Evolutionary conservation across 2,113 vertebrate species (phyloP).

Genomic region (Rhinopithecus roxellana): DNA sequence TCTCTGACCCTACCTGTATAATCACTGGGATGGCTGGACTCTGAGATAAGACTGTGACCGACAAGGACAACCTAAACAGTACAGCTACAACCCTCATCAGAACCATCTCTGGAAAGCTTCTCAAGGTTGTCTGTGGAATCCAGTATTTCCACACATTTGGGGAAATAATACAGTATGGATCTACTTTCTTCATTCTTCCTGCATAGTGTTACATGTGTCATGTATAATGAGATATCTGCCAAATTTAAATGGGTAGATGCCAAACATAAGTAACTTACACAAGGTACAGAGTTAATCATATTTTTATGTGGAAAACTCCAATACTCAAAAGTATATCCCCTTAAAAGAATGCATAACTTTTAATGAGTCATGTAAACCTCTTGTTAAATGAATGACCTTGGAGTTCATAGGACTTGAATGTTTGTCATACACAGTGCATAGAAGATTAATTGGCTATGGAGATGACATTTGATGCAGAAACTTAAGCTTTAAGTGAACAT

Average conservation of each 20-base stretch:
- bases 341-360: constrained; percentile 3
- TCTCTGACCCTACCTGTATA: background rate
- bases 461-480: constrained; percentile 5
- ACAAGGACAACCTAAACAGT: background rate
- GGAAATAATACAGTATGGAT: background rate
- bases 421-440: background rate
- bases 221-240: background rate
- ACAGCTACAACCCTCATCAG: background rate
- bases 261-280: background rate
- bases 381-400: constrained; percentile 30
- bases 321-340: background rate
- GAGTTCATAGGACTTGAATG: background rate
- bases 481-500: background rate
- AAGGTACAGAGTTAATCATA: constrained; percentile 19
- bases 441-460: background rate
- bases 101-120: background rate
- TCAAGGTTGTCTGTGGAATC: background rate
- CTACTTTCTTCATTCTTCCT: constrained; percentile 32
- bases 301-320: background rate
- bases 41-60: background rate
- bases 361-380: background rate
- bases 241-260: constrained; percentile 47
- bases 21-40: too few relatives aligned
- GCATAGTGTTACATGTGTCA: background rate
- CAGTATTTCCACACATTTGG: background rate